A percentile compares a stretch with the other conserved stretches of the same genome.
These are phyloP conservation scores for Ellobius talpinus DNA, from an alignment of 2,113 vertebrate species.

Conservation along the genomic window DNA sequence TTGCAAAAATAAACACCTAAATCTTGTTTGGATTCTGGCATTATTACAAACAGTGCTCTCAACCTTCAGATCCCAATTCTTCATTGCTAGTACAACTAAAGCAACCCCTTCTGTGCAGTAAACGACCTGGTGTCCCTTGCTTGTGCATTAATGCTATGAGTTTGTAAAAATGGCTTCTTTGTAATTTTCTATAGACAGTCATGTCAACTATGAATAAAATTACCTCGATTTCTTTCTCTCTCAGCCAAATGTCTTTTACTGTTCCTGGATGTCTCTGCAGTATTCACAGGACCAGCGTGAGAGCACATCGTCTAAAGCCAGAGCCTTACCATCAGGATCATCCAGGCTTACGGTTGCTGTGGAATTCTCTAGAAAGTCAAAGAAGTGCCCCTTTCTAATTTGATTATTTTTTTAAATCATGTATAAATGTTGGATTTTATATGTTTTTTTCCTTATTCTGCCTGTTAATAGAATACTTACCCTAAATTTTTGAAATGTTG, in stretches of 20 bases:
- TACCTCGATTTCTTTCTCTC: constrained; percentile 1
- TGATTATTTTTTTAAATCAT: background rate
- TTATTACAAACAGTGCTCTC: background rate
- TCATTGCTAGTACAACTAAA: constrained; percentile 21
- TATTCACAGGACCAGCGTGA: background rate
- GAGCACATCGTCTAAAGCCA: background rate
- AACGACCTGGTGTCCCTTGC: background rate
- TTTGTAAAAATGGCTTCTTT: background rate
- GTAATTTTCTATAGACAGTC: background rate
- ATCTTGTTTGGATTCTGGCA: background rate
- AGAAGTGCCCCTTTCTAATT: background rate
- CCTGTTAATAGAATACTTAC: background rate
- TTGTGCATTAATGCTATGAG: background rate
- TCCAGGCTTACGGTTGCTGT: background rate
- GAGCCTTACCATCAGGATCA: background rate
- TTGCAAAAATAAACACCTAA: background rate
- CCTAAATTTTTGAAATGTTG: background rate
- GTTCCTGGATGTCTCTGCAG: background rate
- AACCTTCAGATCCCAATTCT: constrained; percentile 6
- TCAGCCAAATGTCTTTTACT: background rate
- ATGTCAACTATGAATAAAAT: constrained; percentile 37
- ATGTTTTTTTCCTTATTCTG: background rate
- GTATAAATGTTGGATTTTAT: background rate
- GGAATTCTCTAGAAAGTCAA: background rate
- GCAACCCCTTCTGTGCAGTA: background rate